These are phyloP conservation scores for Cyprinodon tularosa DNA, from an alignment of 2,113 vertebrate species.

Conservation along the genomic window DNA sequence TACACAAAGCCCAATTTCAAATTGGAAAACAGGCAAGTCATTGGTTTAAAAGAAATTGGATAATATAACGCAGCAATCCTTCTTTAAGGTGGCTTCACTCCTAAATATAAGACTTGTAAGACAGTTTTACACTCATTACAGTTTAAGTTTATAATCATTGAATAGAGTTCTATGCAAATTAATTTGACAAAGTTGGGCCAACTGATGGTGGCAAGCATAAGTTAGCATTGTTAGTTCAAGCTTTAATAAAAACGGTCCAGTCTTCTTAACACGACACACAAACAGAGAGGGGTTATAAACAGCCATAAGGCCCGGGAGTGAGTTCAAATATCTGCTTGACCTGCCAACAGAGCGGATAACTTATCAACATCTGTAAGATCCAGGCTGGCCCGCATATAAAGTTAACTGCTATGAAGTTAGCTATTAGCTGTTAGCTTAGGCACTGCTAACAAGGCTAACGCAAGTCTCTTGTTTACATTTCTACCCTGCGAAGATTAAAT, in stretches of 20 bases:
- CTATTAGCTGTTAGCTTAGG: constrained; percentile 56
- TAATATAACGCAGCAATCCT: too few relatives aligned
- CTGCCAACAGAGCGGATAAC: neutral
- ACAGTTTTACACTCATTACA: neutral
- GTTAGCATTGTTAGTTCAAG: constrained; percentile 38
- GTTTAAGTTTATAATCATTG: neutral
- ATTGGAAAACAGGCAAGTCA: too few relatives aligned
- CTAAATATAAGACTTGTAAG: too few relatives aligned
- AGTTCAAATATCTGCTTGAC: neutral
- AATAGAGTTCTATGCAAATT: neutral
- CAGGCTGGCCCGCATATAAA: constrained; percentile 43
- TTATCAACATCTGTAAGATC: constrained; percentile 4
- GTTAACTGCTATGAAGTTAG: constrained; percentile 66
- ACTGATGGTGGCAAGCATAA: constrained; percentile 15
- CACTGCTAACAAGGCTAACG: constrained; percentile 56
- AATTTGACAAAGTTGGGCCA: constrained; percentile 7
- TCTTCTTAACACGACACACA: neutral
- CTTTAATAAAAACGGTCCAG: constrained; percentile 8
- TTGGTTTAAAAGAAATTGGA: too few relatives aligned
- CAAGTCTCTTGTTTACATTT: constrained; percentile 57
- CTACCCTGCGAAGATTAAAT: neutral
- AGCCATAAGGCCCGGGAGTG: neutral
- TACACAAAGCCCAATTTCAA: neutral
- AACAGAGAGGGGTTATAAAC: neutral
- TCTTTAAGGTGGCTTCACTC: too few relatives aligned